Percentiles rank a stretch among this genome's conserved stretches.
phyloP scores from a whole-genome alignment of 1,140 invertebrate species.

The Gryon sp. region DNA sequence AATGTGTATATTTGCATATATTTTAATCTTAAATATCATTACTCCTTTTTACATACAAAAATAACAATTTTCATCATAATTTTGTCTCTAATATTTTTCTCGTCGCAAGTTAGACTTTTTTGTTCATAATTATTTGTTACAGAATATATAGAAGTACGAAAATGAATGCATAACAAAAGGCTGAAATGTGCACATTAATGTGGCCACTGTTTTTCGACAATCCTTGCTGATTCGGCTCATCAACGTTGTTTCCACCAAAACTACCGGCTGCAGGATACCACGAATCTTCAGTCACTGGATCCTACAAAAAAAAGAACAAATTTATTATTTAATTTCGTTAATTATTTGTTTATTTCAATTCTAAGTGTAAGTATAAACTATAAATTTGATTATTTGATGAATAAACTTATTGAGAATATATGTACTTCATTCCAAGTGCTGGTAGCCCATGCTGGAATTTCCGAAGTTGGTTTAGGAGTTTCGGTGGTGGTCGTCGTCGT shows the following conservation, averaged over 20 bases:
- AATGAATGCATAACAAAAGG: slow-evolving; percentile 48
- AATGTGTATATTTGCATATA: too few relatives aligned
- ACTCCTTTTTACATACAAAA: too few relatives aligned
- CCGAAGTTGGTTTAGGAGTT: slow-evolving; percentile 62
- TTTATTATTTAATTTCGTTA: slow-evolving; percentile 48
- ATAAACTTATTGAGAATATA: too few relatives aligned
- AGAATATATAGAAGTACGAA: slow-evolving; percentile 53
- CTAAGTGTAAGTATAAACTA: too few relatives aligned
- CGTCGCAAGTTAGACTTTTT: too few relatives aligned
- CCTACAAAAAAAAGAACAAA: slow-evolving; percentile 37
- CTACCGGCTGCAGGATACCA: slow-evolving; percentile 80
- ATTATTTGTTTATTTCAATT: background rate
- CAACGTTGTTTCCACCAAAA: slow-evolving; percentile 80
- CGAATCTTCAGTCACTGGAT: slow-evolving; percentile 73
- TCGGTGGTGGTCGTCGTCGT: slow-evolving; percentile 73
- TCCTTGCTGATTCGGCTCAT: slow-evolving; percentile 83
- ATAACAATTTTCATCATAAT: too few relatives aligned
- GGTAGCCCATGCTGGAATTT: slow-evolving; percentile 77
- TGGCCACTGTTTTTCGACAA: slow-evolving; percentile 71
- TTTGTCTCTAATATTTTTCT: too few relatives aligned
- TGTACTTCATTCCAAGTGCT: slow-evolving; percentile 67
- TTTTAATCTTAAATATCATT: too few relatives aligned
- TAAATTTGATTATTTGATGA: too few relatives aligned
- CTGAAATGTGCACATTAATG: slow-evolving; percentile 42
- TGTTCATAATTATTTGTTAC: slow-evolving; percentile 29